phyloP scores from a whole-genome alignment of 1,140 invertebrate genomes.

The Formica selysi region DNA sequence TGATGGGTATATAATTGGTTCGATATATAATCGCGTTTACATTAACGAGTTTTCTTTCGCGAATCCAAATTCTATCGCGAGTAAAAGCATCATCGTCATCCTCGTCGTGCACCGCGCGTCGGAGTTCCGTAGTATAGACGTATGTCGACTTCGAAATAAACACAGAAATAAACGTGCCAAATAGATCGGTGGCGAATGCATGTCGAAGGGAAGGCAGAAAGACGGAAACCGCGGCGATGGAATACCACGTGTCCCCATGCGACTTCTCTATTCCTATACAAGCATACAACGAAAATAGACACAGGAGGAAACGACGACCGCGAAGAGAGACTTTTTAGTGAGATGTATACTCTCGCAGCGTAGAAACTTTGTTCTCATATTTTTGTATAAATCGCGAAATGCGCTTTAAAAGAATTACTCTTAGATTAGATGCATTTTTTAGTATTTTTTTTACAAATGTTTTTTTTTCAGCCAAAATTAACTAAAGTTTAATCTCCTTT shows the following conservation, averaged over 20 bases:
- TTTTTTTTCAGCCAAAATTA: not conserved
- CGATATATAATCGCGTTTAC: not conserved
- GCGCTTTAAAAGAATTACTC: not conserved
- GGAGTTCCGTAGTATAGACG: not conserved
- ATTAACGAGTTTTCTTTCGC: not conserved
- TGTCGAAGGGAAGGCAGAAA: slow-evolving; percentile 31
- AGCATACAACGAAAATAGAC: slow-evolving; percentile 54
- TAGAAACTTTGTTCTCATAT: slow-evolving; percentile 20
- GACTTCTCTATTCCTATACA: slow-evolving; percentile 38
- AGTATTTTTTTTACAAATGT: not conserved
- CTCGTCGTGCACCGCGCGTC: not conserved
- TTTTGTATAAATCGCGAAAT: not conserved
- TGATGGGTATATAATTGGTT: slow-evolving; percentile 2
- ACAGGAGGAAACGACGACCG: slow-evolving; percentile 37
- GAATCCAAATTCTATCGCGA: not conserved
- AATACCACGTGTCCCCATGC: slow-evolving; percentile 39
- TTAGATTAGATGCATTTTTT: not conserved
- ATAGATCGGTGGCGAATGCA: slow-evolving; percentile 47
- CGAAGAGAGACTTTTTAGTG: slow-evolving; percentile 36
- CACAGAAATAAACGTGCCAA: slow-evolving; percentile 62
- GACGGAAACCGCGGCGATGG: slow-evolving; percentile 50
- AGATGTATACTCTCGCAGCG: not conserved
- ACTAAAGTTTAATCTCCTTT: not conserved
- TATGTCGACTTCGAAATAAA: slow-evolving; percentile 44
- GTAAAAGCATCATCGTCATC: not conserved